Base-by-base conservation (phyloP, 2,888 invertebrate genomes). In the Conistra vaccinii region DNA sequence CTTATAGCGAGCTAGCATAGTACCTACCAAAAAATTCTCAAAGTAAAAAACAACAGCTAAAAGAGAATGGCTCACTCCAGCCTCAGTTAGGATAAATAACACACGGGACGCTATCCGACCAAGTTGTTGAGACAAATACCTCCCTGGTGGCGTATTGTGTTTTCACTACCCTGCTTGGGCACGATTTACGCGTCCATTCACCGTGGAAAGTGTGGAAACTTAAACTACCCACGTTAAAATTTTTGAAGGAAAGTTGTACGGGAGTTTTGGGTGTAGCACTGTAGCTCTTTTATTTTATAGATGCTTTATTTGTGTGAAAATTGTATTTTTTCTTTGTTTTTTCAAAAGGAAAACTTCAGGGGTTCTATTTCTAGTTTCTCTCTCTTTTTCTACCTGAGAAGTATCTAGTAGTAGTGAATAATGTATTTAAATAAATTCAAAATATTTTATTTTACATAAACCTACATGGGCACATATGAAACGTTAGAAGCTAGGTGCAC, bases 101-200 rank as follows among this genome's bases (percentile, higher is more conserved):
- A 75, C 71, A 67, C 69, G 57, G 73, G 83, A 79, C 73, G 73
- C 66, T 78, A 57, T 61, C 68, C 77, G 45, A 62, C 78, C 83
- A 81, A 86, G 83, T 80, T 85, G 75, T 77, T 62, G 85, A 87
- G 88, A 90, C 89, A 89, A 90, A 90, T 90, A 78, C 69, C 74
- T 87, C 89, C 89, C 89, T n/a, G 9, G 89, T 77, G 89, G 81
- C 81, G 69, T 83, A 87, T 86, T 86, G 85, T 81, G 82, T 77
- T 81, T 82, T 83, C 76, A 75, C 81, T 69, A 79, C 63, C 76
- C 68, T 35, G 77, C 81, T 63, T n/a, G 73, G 48, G 53, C 70
- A 82, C 78, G 78, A 84, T 85, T 81, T 85, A 87, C 86, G 80
- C 60, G 70, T 68, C 71, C 77, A 80, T 82, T 70, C 63, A 39